A percentile compares a stretch with the other conserved stretches of the same genome.
phyloP scores from a whole-genome alignment of 1,140 invertebrate genomes.

The Penaeus japonicus region DNA sequence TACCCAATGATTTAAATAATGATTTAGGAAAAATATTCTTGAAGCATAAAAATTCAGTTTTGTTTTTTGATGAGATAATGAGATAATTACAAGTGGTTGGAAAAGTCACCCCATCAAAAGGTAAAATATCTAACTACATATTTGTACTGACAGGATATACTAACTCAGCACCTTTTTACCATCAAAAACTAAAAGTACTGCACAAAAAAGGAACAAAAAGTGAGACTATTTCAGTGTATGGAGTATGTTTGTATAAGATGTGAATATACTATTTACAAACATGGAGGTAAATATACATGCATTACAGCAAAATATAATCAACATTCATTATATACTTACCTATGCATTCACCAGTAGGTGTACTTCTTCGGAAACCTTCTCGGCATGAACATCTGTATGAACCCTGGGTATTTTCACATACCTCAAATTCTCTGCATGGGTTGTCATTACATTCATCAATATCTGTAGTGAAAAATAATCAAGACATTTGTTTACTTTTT shows the following conservation, averaged over 20 bases:
- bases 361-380: constrained; percentile 68
- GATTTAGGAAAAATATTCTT: no score
- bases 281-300: background rate
- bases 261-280: background rate
- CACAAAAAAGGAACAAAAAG: no score
- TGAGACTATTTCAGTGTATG: no score
- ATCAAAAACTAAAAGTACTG: no score
- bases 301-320: background rate
- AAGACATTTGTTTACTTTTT: no score
- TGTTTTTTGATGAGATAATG: no score
- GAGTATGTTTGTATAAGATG: no score
- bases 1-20: no score
- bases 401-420: constrained; percentile 89
- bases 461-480: constrained; percentile 54
- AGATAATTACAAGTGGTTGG: no score
- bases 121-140: background rate
- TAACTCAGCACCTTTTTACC: no score
- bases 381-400: constrained; percentile 78
- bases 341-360: constrained; percentile 68
- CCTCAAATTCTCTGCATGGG: constrained; percentile 72
- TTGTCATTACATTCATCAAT: constrained; percentile 66
- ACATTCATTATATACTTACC: constrained; percentile 61
- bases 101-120: background rate
- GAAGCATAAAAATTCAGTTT: no score
- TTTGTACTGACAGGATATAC: background rate